Evolutionary conservation across 2,113 vertebrate genomes (phyloP), one percentile per base, ranked within the genome.

Genomic region (Pseudonaja textilis): DNA sequence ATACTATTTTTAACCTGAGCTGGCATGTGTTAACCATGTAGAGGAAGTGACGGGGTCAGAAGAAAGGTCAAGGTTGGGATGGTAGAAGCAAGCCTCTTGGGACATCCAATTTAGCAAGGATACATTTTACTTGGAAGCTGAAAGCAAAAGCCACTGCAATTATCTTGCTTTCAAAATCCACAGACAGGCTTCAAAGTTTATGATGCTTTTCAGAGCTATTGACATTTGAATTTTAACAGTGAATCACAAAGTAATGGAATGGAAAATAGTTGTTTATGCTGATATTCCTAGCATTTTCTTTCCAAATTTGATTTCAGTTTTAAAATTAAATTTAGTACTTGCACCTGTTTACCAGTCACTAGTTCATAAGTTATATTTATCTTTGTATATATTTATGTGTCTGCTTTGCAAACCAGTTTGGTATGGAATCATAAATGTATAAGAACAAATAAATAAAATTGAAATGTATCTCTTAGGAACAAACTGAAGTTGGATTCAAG

Each of bases 61-160:
- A 92, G 85, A 88, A 54, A 92, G 59, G 91, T 88, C 91, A 92
- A 88, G 91, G 56, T 88, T 92, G 85, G 55, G 42, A 61, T 64
- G 85, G 57, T 45, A 88, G 91, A 92, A 92, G 91, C 57, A 61
- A 87, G 55, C 23, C 91, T 61, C 56, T 56, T 87, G 87, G 85
- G 91, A 87, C 85, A 39, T 52, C 56, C 39, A 91, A 61, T 25
- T 91, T 29, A 91, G 56, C 18, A 52, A 86, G 91, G 85, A n/a
- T 47, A 39, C 85, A 69, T 69, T 69, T 69, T 47, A 92, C 86
- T 88, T 29, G 11, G 23, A 69, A 25, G 39, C 86, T 22, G 1
- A 54, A 64, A 59, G 20, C 45, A 92, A 47, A 88, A 74, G 47
- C 47, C n/a, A 45, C 34, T 74, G 50, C 59, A 91, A 55, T 74